phyloP scores from a whole-genome alignment of 2,888 invertebrate species.

The Nudaria mundana region DNA sequence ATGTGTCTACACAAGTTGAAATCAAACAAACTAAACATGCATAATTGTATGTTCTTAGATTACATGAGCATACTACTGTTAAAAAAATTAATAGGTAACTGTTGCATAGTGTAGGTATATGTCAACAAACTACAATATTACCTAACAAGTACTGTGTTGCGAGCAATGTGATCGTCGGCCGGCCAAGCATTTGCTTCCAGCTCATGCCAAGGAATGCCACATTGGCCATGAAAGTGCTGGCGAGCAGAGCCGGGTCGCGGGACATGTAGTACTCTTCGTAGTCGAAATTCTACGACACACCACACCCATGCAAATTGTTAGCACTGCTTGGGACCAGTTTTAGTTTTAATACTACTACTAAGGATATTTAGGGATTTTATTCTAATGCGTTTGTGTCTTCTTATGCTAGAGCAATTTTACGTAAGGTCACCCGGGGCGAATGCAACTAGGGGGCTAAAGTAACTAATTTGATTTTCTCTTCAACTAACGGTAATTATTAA shows the following conservation, averaged over 20 bases:
- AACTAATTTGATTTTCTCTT: no score
- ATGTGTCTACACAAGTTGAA: no score
- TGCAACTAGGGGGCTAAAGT: no score
- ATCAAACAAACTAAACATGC: no score
- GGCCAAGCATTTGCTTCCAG: conserved; percentile 98
- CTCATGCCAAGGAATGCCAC: conserved; percentile 97
- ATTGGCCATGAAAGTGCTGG: conserved; percentile 96
- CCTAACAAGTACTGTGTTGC: conserved; percentile 92
- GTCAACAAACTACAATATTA: conserved; percentile 77
- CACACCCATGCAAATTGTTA: conserved; percentile 50
- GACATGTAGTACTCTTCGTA: conserved; percentile 98
- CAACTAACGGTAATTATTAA: no score
- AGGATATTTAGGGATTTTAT: background rate
- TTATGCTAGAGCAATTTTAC: no score
- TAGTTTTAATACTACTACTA: background rate
- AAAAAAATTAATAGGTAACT: no score
- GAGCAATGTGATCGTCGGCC: conserved; percentile 96
- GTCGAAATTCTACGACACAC: conserved; percentile 89
- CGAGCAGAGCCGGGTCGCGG: conserved; percentile 96
- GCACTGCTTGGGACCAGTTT: conserved; percentile 1
- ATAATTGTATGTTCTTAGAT: no score
- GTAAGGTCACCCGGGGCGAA: no score
- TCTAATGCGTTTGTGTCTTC: no score
- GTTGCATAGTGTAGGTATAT: no score
- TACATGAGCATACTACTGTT: no score